These are phyloP conservation scores for Macrobrachium rosenbergii DNA, from an alignment of 1,140 invertebrate species.

Conservation along the genomic window DNA sequence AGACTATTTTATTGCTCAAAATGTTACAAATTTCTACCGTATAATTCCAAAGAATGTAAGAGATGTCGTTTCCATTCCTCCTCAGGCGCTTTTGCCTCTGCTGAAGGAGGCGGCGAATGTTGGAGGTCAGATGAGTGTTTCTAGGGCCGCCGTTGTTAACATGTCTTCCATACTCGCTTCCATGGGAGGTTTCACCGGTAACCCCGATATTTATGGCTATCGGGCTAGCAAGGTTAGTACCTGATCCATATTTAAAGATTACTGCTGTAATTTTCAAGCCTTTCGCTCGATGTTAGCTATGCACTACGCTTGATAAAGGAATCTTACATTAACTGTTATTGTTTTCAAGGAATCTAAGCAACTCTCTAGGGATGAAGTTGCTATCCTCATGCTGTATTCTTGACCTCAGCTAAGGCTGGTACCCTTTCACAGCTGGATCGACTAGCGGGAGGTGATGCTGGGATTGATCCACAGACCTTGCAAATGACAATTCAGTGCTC, in stretches of 20 bases:
- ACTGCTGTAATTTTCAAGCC: no score
- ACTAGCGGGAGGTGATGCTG: no score
- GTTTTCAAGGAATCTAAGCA: neutral
- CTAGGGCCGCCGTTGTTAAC: slow-evolving; percentile 68
- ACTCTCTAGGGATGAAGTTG: no score
- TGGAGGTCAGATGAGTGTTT: neutral
- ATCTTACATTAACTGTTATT: neutral
- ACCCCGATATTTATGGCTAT: slow-evolving; percentile 31
- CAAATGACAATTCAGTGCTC: no score
- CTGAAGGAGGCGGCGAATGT: slow-evolving; percentile 6
- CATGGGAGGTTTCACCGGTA: slow-evolving; percentile 65
- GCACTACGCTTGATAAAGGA: neutral
- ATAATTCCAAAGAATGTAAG: no score
- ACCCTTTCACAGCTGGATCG: no score
- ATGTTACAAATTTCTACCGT: no score
- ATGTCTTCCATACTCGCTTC: slow-evolving; percentile 69
- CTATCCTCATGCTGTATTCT: no score
- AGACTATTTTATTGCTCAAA: no score
- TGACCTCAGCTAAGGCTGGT: no score
- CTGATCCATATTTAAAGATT: neutral
- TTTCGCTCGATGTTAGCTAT: no score
- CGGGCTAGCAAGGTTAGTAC: slow-evolving; percentile 48
- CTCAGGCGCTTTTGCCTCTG: slow-evolving; percentile 39
- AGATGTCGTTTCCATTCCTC: neutral
- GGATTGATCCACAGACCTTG: no score